Base-by-base conservation (phyloP, 2,888 invertebrate species). In the Dendrolimus pini region DNA sequence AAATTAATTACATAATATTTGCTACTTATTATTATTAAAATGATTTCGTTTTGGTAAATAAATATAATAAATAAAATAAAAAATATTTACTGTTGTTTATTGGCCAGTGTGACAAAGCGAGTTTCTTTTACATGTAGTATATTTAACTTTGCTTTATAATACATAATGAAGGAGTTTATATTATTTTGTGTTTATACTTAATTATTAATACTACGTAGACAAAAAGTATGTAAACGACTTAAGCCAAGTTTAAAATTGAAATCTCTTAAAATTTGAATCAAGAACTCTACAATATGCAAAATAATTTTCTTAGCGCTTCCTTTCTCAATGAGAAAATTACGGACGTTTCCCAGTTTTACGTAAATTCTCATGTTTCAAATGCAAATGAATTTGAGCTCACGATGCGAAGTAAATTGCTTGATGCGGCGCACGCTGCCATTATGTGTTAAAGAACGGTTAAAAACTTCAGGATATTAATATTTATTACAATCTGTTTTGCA, bases 401-500 rank as follows among this genome's bases (percentile, higher is more conserved):
- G 64, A 67, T 70, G 69, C 71, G 68, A 74, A 78, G 72, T 74
- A 74, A 80, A 78, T 80, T 77, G 66, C 70, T 70, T 72, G 65
- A 78, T 75, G 71, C 69, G 65, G 61, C 64, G 63, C 62, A 62
- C 58, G 67, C 65, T 68, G 67, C 58, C 57, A 65, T 74, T 71
- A 72, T 68, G 65, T 64, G 62, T 63, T 69, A 67, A 73, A 72
- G 61, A 66, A 67, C 65, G 63, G 66, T 67, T 67, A 69, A 67
- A 64, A 65, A 41, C 62, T 70, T 58, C 61, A 65, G 63, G 62
- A 65, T 65, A 72, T 76, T 72, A 77, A 73, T 72, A 75, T 79
- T 79, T 72, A 77, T 69, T 64, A 60, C 62, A 63, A 68, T 64
- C 66, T 63, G 61, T 59, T 67, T 69, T 64, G 62, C 63, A 65